A percentile compares a stretch with the other conserved stretches of the same genome.
Evolutionary conservation across 2,113 vertebrate genomes (phyloP).

Genomic region (Galeopterus variegatus): DNA sequence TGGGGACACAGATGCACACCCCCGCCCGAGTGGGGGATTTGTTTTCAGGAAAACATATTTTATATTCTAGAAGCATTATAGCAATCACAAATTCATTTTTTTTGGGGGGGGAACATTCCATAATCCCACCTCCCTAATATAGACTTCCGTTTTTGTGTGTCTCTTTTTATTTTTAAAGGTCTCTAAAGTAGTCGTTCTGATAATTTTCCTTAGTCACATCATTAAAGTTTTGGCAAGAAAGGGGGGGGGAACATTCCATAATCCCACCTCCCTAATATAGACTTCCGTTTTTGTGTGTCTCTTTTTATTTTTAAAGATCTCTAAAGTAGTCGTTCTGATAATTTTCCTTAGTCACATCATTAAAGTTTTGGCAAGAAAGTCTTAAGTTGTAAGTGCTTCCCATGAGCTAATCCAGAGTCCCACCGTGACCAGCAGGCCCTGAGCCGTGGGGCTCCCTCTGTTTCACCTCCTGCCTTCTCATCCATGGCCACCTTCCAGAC

Average conservation of each 20-base stretch:
- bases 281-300: background rate
- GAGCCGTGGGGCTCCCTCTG: background rate
- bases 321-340: background rate
- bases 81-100: background rate
- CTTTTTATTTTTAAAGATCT: background rate
- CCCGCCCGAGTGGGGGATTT: background rate
- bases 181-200: background rate
- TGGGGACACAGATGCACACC: background rate
- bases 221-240: background rate
- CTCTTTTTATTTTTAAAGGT: background rate
- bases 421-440: background rate
- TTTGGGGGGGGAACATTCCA: background rate
- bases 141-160: background rate
- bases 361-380: background rate
- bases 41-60: background rate
- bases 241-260: background rate
- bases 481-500: background rate
- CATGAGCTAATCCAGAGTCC: background rate
- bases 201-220: background rate
- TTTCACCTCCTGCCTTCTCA: background rate
- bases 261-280: background rate
- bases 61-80: background rate
- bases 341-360: background rate
- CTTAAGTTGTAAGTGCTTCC: background rate
- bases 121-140: background rate